Evolutionary conservation across 2,113 vertebrate genomes (phyloP).

Genomic region (Indri indri): DNA sequence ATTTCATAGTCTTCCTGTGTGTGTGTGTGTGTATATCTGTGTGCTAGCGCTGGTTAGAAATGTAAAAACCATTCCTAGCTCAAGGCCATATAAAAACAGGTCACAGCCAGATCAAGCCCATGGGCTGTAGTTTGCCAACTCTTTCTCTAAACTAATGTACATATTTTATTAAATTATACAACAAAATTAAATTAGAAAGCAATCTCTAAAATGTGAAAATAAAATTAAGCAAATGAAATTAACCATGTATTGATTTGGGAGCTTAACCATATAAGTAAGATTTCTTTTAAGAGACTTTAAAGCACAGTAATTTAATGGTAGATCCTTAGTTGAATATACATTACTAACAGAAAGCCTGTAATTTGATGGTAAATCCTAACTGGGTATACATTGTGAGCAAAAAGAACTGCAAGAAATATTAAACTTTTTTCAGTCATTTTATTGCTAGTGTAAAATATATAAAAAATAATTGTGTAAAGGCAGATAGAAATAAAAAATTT

Average conservation of each 20-base stretch:
- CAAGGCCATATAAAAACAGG: background rate
- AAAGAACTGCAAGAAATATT: background rate
- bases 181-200: slow-evolving; percentile 39
- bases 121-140: background rate
- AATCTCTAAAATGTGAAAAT: slow-evolving; percentile 47
- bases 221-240: slow-evolving; percentile 54
- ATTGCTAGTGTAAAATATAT: background rate
- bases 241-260: slow-evolving; percentile 26
- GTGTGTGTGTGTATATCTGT: background rate
- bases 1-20: too few relatives aligned
- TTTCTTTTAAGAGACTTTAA: slow-evolving; percentile 38
- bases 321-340: background rate
- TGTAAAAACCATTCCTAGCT: background rate
- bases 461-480: background rate
- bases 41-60: background rate
- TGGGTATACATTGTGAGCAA: background rate
- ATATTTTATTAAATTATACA: slow-evolving; percentile 47
- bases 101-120: background rate
- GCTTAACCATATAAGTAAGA: slow-evolving; percentile 15
- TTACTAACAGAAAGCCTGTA: background rate
- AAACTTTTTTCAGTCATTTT: background rate
- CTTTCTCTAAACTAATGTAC: background rate
- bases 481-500: background rate
- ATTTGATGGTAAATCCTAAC: background rate
- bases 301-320: background rate